A percentile compares a stretch with the other conserved stretches of the same genome.
Conservation (phyloP, 2,888 invertebrate species). For the Drymonia ruficornis region DNA sequence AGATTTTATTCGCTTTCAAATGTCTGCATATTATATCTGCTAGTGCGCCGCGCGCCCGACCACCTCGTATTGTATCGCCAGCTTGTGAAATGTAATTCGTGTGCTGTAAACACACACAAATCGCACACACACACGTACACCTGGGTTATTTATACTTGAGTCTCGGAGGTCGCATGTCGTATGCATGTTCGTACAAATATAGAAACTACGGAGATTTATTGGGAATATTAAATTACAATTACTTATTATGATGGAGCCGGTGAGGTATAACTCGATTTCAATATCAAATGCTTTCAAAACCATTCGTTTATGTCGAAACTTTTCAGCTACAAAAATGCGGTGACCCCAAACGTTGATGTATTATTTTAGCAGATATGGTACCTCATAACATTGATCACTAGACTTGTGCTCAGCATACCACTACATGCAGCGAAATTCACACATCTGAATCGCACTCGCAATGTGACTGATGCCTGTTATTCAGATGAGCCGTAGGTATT, state of each 20-base stretch:
- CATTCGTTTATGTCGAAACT: too few species aligned
- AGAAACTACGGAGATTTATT: slow-evolving; percentile 48
- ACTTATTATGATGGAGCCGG: slow-evolving; percentile 34
- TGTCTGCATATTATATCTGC: slow-evolving; percentile 32
- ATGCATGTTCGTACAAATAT: slow-evolving; percentile 54
- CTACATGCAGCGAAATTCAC: too few species aligned
- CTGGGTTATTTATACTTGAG: slow-evolving; percentile 66
- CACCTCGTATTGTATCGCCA: slow-evolving; percentile 71
- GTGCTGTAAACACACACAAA: slow-evolving; percentile 64
- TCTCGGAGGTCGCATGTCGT: slow-evolving; percentile 68
- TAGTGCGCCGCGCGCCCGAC: slow-evolving; percentile 43
- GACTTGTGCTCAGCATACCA: too few species aligned
- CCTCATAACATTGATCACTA: too few species aligned
- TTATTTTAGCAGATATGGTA: too few species aligned
- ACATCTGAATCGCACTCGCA: too few species aligned
- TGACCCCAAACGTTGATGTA: too few species aligned
- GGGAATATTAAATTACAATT: slow-evolving; percentile 42
- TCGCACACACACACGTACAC: slow-evolving; percentile 54
- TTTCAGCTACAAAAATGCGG: too few species aligned
- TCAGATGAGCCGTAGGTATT: too few species aligned
- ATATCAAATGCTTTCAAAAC: too few species aligned
- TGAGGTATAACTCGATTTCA: background rate
- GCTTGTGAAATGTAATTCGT: slow-evolving; percentile 71
- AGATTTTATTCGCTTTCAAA: too few species aligned
- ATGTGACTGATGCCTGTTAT: too few species aligned